Base-by-base conservation (phyloP, 2,888 invertebrate genomes). In the Apamea epomidion region DNA sequence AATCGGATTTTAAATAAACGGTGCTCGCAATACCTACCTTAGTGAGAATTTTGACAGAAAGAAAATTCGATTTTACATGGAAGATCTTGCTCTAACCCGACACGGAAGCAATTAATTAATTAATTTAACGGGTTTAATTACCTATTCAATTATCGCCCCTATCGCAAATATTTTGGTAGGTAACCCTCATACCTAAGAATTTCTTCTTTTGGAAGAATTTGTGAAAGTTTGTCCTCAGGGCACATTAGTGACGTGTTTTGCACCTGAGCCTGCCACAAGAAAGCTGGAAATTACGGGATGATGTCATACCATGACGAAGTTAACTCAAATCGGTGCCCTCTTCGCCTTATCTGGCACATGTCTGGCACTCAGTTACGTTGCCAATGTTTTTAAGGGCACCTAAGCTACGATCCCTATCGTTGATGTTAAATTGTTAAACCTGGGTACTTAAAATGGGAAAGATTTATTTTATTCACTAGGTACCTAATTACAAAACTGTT, bases 261-360 rank as follows among this genome's bases (percentile, higher is more conserved):
- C 72, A 87, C 64, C 74, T 78, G 68, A 82, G 76, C 74, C 67
- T 71, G 65, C 65, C 32, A 62, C 60, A 87, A 74, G 86, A 89
- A 88, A 88, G 86, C 76, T 85, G 86, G 81, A 76, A 85, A 81
- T 85, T 78, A 78, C 74, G 10, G 78, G 77, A 77, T 88, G 89
- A 88, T 81, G 89, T 88, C 88, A 88, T 88, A 71, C 60, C 72
- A 62, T 81, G 83, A 76, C 77, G 67, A n/a, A n/a, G 76, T 75
- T 60, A 76, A 81, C 78, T 62, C 42, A 64, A 42, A 60, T 64
- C 65, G 45, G n/a, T 79, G 51, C 71, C 84, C 73, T 68, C 48
- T 68, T 80, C n/a, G 64, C 80, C 69, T 32, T 81, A 81, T 42
- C 58, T 60, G 80, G 80, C 76, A 64, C 54, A 67, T 12, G n/a